Evolutionary conservation across 2,113 vertebrate species (phyloP), one percentile per base, ranked within the genome.

Genomic region (Menura novaehollandiae): DNA sequence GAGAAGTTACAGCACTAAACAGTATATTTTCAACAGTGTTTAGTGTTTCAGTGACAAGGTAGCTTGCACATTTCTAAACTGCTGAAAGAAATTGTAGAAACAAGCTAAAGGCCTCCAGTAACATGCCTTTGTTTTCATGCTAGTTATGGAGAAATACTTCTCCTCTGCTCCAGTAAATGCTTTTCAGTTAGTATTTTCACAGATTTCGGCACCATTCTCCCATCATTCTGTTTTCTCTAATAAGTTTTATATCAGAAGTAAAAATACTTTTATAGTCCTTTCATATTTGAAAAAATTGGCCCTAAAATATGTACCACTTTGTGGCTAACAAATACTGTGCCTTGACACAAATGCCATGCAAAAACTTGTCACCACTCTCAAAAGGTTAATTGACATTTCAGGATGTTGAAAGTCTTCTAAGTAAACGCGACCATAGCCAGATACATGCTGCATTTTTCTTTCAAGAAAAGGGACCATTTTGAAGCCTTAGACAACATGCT

Each of bases 301-400:
- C 35, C 14, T 82, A n/a, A 87, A 75, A 49, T 60, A 37, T 14
- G 6, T 90, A 44, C 12, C 11, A 28, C 14, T 73, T 69, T 6
- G 1, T 68, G 72, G 15, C 55, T 91, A 55, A 35, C 33, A 74
- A 83, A 46, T 59, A 37, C 33, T 85, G 12, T 89, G 26, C 52
- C 14, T 75, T 75, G 58, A 37, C 73, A 73, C 10, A 85, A 85
- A 49, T 52, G 17, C 28, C 4, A 4, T 46, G 11, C 13, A 72
- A 55, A 91, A 95, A 75, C 3, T 7, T 63, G 56, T 84, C 37
- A 27, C 44, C 41, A 15, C 13, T 53, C 52, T 75, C 35, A 82
- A 85, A 89, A 95, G 44, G 53, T 90, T 89, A 95, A 75, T 73
- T 82, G 62, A 8, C 76, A 58, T 73, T 91, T 92, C 64, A 68